Conservation (phyloP, 2,888 invertebrate genomes). For the Agonopterix alstromeriana region DNA sequence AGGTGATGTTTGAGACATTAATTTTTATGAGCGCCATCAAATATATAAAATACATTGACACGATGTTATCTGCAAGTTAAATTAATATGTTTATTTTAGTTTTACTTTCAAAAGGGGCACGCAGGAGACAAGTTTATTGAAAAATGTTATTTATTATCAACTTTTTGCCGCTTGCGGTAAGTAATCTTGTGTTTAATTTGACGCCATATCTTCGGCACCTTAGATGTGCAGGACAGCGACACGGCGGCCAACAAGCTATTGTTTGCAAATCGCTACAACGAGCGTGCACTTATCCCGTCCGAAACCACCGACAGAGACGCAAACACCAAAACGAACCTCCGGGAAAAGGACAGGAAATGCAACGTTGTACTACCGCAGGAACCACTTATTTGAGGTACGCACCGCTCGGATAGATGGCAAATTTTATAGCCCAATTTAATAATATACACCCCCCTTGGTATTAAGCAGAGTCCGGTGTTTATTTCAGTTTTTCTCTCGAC, state of each 20-base stretch:
- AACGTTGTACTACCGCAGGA: constrained; percentile 15
- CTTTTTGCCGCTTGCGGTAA: neutral
- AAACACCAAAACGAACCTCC: constrained; percentile 19
- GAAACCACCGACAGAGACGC: constrained; percentile 30
- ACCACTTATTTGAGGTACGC: constrained; percentile 25
- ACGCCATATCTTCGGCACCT: constrained; percentile 52
- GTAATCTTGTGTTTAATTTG: constrained; percentile 47
- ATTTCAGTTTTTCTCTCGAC: constrained; percentile 31
- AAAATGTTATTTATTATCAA: too few relatives aligned
- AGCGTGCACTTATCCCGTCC: constrained; percentile 40
- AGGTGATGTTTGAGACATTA: constrained; percentile 2
- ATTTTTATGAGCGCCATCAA: constrained; percentile 5
- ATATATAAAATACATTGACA: constrained; percentile 4
- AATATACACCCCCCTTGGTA: constrained; percentile 24
- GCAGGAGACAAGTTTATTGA: too few relatives aligned
- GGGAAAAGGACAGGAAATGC: constrained; percentile 19
- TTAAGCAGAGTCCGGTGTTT: constrained; percentile 26
- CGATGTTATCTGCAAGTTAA: constrained; percentile 2
- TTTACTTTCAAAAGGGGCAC: too few relatives aligned
- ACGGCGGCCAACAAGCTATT: constrained; percentile 67
- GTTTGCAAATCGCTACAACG: constrained; percentile 70
- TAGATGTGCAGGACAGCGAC: constrained; percentile 54
- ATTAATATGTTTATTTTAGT: neutral
- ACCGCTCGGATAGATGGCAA: constrained; percentile 30
- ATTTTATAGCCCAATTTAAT: constrained; percentile 44